These are phyloP conservation scores for Xiphias gladius DNA, from an alignment of 2,113 vertebrate species.

Conservation along the genomic window DNA sequence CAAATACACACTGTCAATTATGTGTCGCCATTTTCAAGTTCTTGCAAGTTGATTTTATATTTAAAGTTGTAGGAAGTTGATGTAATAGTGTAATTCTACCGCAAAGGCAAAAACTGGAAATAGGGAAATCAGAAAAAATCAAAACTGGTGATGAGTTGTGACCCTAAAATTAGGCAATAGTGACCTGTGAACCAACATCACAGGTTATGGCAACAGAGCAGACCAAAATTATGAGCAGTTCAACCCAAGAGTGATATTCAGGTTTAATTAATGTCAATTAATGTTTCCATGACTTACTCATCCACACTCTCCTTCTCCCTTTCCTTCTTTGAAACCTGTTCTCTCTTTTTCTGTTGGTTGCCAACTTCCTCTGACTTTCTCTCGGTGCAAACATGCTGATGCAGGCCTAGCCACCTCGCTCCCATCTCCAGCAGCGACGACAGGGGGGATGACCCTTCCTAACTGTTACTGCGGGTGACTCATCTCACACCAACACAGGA, in stretches of 20 bases:
- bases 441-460: conserved; percentile 41
- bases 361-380: conserved; percentile 17
- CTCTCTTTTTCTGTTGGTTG: neutral
- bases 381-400: conserved; percentile 45
- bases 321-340: neutral
- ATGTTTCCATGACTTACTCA: neutral
- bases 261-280: no score
- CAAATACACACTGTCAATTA: no score
- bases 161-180: neutral
- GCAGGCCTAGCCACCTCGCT: conserved; percentile 23
- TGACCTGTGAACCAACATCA: neutral
- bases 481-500: conserved; percentile 64
- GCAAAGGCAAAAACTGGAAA: no score
- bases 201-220: neutral
- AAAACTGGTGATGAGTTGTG: no score
- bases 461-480: conserved; percentile 50
- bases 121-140: no score
- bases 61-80: neutral
- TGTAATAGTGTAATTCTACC: neutral
- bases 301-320: neutral
- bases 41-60: neutral
- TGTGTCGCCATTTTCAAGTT: neutral
- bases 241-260: no score
- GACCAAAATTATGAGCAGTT: no score
- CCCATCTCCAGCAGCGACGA: conserved; percentile 39